phyloP scores from a whole-genome alignment of 1,140 invertebrate species.

The Hermetia illucens region DNA sequence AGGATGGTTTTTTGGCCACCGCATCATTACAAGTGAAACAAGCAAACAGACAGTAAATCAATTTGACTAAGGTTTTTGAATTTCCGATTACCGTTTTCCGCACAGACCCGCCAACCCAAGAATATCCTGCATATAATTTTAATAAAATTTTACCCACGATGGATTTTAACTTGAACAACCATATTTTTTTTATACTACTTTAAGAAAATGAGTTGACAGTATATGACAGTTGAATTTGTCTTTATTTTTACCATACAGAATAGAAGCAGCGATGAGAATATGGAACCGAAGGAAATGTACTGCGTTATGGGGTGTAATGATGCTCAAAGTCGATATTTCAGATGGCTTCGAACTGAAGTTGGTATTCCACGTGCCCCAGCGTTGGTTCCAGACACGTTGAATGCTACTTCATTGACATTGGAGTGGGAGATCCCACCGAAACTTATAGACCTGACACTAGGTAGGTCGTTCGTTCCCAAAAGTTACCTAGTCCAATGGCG shows the following conservation, averaged over 20 bases:
- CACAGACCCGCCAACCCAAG: no score
- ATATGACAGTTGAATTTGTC: no score
- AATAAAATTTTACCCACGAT: no score
- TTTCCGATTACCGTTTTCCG: no score
- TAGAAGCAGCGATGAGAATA: slow-evolving; percentile 4
- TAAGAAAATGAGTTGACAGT: no score
- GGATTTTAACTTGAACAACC: no score
- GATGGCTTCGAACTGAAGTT: slow-evolving; percentile 15
- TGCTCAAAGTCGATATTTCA: slow-evolving; percentile 55
- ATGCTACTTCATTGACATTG: slow-evolving; percentile 25
- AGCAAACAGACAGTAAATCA: no score
- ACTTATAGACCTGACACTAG: slow-evolving; percentile 24
- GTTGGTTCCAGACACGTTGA: slow-evolving; percentile 6
- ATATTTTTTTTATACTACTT: no score
- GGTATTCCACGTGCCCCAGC: slow-evolving; percentile 16
- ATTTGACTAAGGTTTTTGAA: no score
- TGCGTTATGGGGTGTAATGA: slow-evolving; percentile 69
- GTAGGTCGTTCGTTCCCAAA: slow-evolving; percentile 30
- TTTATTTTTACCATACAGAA: slow-evolving; percentile 1
- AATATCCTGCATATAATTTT: no score
- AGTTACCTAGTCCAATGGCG: slow-evolving; percentile 57
- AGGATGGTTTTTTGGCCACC: no score
- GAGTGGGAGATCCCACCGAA: slow-evolving; percentile 49
- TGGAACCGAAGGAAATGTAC: slow-evolving; percentile 33
- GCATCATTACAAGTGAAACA: no score